A percentile compares a stretch with the other conserved stretches of the same genome.
Conservation (phyloP, 2,113 vertebrate species). For the Aspidoscelis tigris region DNA sequence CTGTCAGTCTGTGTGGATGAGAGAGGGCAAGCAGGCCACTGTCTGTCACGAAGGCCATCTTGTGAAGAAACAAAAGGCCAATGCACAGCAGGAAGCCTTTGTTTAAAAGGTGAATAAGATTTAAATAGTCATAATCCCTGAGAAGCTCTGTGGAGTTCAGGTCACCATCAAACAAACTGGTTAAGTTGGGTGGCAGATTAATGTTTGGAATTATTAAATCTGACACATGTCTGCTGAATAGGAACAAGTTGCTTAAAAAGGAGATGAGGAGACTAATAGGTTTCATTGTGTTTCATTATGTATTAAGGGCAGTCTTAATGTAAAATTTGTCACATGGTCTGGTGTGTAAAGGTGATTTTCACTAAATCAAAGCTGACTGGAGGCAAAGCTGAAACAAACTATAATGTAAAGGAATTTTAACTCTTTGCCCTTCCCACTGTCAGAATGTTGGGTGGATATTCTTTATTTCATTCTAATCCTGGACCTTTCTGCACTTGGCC, state of each 20-base stretch:
- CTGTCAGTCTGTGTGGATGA: neutral
- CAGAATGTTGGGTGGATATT: no score
- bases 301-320: no score
- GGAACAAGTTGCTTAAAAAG: neutral
- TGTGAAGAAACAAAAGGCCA: neutral
- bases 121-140: slow-evolving; percentile 15
- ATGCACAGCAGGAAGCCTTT: neutral
- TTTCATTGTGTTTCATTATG: neutral
- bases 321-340: neutral
- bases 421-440: no score
- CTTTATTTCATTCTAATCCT: neutral
- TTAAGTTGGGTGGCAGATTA: neutral
- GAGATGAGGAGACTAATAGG: neutral
- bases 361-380: neutral
- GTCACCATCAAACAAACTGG: neutral
- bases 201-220: neutral
- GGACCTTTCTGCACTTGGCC: no score
- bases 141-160: neutral
- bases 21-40: neutral
- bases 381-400: neutral
- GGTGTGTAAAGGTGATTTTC: neutral
- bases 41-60: neutral
- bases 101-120: slow-evolving; percentile 6
- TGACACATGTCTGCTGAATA: neutral
- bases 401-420: no score